phyloP scores from a whole-genome alignment of 2,888 invertebrate species.

The Temnothorax unifasciatus region DNA sequence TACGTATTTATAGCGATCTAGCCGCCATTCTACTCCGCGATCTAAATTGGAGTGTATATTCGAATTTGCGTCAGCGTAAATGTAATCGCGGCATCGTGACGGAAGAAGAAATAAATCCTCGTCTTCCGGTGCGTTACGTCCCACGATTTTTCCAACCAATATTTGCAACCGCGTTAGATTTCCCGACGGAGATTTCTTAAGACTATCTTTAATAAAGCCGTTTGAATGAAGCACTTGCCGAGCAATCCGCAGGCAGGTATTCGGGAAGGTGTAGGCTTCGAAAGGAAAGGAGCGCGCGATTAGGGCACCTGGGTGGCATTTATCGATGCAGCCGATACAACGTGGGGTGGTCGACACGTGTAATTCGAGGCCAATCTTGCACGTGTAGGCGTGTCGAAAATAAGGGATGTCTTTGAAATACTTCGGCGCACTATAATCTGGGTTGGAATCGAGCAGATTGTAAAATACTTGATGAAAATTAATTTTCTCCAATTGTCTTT shows the following conservation, averaged over 20 bases:
- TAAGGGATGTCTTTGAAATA: slow-evolving; percentile 57
- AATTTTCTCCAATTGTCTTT: background rate
- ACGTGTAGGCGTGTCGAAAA: slow-evolving; percentile 32
- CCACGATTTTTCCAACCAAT: background rate
- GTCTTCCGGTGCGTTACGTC: slow-evolving; percentile 27
- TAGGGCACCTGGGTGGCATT: slow-evolving; percentile 69
- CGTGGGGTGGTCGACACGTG: slow-evolving; percentile 36
- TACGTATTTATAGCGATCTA: slow-evolving; percentile 17
- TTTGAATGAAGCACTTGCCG: slow-evolving; percentile 51
- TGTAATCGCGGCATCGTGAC: slow-evolving; percentile 5
- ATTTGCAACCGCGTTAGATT: background rate
- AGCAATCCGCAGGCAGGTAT: slow-evolving; percentile 18
- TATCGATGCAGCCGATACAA: slow-evolving; percentile 22
- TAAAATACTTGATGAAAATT: background rate
- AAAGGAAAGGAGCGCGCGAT: slow-evolving; percentile 59
- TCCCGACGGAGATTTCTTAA: background rate
- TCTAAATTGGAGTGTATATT: slow-evolving; percentile 15
- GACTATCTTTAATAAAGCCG: background rate
- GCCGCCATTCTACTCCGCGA: slow-evolving; percentile 1
- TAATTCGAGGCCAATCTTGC: slow-evolving; percentile 63
- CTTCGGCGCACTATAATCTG: background rate
- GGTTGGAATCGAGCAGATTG: background rate
- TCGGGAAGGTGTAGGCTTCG: slow-evolving; percentile 36
- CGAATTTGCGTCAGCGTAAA: slow-evolving; percentile 33
- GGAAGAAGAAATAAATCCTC: background rate